A percentile compares a stretch with the other conserved stretches of the same genome.
These are phyloP conservation scores for Pedicia rivosa DNA, from an alignment of 2,888 invertebrate genomes.

Conservation along the genomic window DNA sequence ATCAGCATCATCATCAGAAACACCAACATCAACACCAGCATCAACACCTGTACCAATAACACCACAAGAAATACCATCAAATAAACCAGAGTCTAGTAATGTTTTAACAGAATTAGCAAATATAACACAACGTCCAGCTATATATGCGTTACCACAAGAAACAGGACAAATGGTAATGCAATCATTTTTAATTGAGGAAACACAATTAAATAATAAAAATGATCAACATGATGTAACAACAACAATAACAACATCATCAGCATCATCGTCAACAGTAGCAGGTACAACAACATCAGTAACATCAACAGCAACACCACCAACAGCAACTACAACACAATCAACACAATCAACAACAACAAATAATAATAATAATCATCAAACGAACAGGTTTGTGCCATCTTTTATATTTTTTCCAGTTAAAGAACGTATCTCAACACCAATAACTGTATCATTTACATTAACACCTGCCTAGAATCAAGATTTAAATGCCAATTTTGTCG, in stretches of 20 bases:
- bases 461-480: conserved; percentile 63
- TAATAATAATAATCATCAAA: conserved; percentile 10
- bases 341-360: conserved; percentile 4
- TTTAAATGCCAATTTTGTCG: not conserved
- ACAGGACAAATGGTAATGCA: conserved; percentile 68
- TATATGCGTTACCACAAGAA: conserved; percentile 47
- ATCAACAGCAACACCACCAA: conserved; percentile 3
- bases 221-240: conserved; percentile 18
- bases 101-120: conserved; percentile 24
- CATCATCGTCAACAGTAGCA: conserved; percentile 1
- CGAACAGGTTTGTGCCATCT: conserved; percentile 64
- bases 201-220: too few relatives aligned
- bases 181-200: conserved; percentile 77
- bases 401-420: conserved; percentile 89
- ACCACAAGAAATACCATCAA: conserved; percentile 15
- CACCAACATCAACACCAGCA: conserved; percentile 24
- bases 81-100: conserved; percentile 8
- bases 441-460: conserved; percentile 83
- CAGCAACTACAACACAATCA: not conserved
- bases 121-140: conserved; percentile 34
- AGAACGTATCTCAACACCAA: conserved; percentile 67
- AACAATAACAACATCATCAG: not conserved
- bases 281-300: conserved; percentile 3
- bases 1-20: conserved; percentile 25
- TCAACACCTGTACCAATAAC: conserved; percentile 18